Evolutionary conservation across 2,797 vertebrate species (phyloP).

Genomic region (Delichon dasypus): DNA sequence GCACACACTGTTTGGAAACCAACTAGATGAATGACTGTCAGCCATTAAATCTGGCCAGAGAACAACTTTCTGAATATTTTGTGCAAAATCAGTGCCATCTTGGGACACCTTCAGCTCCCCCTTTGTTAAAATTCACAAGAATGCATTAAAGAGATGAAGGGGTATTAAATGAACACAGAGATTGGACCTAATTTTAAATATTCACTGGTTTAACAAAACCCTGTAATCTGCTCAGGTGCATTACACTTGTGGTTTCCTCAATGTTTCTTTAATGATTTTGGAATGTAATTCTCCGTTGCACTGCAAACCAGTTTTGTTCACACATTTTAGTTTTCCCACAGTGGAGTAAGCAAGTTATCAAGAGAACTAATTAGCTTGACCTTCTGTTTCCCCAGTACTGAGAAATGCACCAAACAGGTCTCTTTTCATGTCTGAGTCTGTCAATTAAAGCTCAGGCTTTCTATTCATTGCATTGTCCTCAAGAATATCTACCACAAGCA

Average conservation of each 20-base stretch:
- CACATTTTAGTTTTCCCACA: slow-evolving; percentile 28
- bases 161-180: slow-evolving; percentile 33
- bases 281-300: slow-evolving; percentile 46
- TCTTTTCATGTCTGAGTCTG: slow-evolving; percentile 20
- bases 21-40: background rate
- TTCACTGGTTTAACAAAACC: slow-evolving; percentile 19
- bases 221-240: slow-evolving; percentile 57
- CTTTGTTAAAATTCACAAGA: slow-evolving; percentile 27
- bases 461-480: background rate
- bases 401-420: slow-evolving; percentile 42
- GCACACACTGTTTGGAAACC: fast-evolving
- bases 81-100: background rate
- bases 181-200: slow-evolving; percentile 33
- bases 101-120: background rate
- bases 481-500: slow-evolving; percentile 3
- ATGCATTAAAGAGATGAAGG: slow-evolving; percentile 22
- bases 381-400: slow-evolving; percentile 43
- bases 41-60: background rate
- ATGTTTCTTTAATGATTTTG: slow-evolving; percentile 55
- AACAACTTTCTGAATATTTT: background rate
- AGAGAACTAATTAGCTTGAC: slow-evolving; percentile 64
- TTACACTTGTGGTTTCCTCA: slow-evolving; percentile 43
- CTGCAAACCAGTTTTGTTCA: slow-evolving; percentile 46
- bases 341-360: slow-evolving; percentile 29
- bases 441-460: slow-evolving; percentile 23